These are phyloP conservation scores for Himalopsyche tibetana DNA, from an alignment of 2,888 invertebrate species.

Conservation along the genomic window DNA sequence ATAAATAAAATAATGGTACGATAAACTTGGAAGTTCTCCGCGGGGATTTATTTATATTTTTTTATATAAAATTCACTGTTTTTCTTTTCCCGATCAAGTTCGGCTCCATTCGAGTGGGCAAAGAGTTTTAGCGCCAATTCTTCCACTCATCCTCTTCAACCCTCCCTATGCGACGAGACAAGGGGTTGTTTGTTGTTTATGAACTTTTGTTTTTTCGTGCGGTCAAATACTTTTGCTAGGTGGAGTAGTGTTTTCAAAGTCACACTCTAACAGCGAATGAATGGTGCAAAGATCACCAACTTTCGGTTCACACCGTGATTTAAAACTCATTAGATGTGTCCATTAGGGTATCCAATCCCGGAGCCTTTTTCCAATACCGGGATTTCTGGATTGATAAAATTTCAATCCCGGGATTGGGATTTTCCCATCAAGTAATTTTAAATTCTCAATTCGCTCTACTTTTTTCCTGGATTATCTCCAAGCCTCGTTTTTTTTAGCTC, in stretches of 20 bases:
- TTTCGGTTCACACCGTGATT: not conserved
- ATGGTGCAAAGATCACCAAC: not conserved
- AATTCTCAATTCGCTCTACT: too few relatives aligned
- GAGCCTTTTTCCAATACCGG: too few relatives aligned
- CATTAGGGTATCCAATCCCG: too few relatives aligned
- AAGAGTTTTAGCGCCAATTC: not conserved
- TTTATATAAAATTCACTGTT: not conserved
- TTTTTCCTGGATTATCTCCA: too few relatives aligned
- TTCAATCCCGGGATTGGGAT: too few relatives aligned
- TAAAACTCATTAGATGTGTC: not conserved
- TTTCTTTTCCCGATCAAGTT: not conserved
- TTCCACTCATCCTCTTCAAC: not conserved
- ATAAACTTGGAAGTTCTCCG: too few relatives aligned
- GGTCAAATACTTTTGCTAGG: slow-evolving; percentile 17
- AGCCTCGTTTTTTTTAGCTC: too few relatives aligned
- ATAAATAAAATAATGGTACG: too few relatives aligned
- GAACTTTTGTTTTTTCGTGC: slow-evolving; percentile 26
- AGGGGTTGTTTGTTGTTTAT: slow-evolving; percentile 9
- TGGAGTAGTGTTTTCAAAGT: slow-evolving; percentile 20
- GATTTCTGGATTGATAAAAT: too few relatives aligned
- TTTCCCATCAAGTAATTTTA: too few relatives aligned
- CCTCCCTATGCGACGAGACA: not conserved
- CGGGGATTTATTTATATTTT: not conserved
- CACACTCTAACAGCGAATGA: not conserved
- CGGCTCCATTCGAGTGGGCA: not conserved